A percentile compares a stretch with the other conserved stretches of the same genome.
phyloP scores from a whole-genome alignment of 1,140 invertebrate species.

The Hycleus phaleratus region DNA sequence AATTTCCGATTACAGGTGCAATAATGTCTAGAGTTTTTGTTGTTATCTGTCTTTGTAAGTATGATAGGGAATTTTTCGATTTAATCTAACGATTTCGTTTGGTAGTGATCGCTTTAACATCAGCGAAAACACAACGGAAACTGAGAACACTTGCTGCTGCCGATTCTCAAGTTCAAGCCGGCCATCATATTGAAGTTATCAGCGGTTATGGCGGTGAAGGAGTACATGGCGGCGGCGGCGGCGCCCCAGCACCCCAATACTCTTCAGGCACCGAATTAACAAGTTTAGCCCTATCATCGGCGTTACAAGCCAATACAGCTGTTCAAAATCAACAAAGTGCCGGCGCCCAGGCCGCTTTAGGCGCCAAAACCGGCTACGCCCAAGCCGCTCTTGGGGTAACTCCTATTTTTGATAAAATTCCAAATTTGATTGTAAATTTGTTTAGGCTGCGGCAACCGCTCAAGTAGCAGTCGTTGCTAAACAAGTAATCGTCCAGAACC shows the following conservation, averaged over 20 bases:
- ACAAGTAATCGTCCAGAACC: slow-evolving; percentile 45
- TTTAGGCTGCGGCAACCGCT: slow-evolving; percentile 42
- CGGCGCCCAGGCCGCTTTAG: slow-evolving; percentile 2
- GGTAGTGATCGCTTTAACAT: not conserved
- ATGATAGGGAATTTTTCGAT: not conserved
- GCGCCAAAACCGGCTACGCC: slow-evolving; percentile 1
- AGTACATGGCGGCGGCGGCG: not conserved
- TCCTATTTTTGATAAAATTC: no score
- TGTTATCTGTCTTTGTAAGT: not conserved
- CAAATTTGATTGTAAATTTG: no score
- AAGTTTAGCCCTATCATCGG: slow-evolving; percentile 1
- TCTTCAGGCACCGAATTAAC: not conserved
- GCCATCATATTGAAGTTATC: not conserved
- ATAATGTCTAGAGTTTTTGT: slow-evolving; percentile 14
- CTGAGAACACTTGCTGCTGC: slow-evolving; percentile 1
- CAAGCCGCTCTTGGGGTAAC: not conserved
- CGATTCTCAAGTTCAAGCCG: slow-evolving; percentile 4
- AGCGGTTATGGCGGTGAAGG: not conserved
- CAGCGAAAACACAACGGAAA: slow-evolving; percentile 1
- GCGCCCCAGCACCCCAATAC: not conserved
- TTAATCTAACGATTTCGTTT: not conserved
- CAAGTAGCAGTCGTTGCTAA: slow-evolving; percentile 50
- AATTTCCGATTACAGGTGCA: not conserved
- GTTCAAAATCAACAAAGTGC: slow-evolving; percentile 3
- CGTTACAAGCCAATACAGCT: not conserved